Conservation (phyloP, 2,888 invertebrate genomes). For the Glyphotaelius pellucidus region DNA sequence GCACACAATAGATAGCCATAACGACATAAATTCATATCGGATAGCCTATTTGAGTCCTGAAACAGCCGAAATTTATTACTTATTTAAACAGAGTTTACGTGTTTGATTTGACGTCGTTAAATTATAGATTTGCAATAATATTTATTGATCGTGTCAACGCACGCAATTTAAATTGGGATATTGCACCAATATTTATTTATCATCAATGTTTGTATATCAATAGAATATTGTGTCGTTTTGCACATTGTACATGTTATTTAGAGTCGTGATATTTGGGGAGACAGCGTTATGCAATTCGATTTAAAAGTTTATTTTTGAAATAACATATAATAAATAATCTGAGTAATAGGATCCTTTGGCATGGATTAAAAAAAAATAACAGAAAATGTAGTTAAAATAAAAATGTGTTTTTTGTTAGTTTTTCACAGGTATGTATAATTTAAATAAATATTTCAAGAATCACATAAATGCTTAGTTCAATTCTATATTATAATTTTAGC, state of each 20-base stretch:
- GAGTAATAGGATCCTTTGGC: too few relatives aligned
- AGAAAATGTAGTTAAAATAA: too few relatives aligned
- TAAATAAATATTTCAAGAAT: too few relatives aligned
- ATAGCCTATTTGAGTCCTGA: slow-evolving; percentile 13
- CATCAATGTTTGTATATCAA: background rate
- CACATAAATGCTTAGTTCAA: too few relatives aligned
- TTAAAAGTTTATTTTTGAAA: too few relatives aligned
- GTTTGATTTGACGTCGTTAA: slow-evolving; percentile 25
- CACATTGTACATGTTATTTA: background rate
- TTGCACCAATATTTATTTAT: background rate
- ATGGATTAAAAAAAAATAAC: too few relatives aligned
- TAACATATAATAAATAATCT: too few relatives aligned
- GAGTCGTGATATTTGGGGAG: too few relatives aligned
- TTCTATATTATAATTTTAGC: too few relatives aligned
- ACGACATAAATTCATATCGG: background rate
- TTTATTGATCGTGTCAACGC: background rate
- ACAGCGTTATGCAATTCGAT: too few relatives aligned
- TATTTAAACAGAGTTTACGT: slow-evolving; percentile 33
- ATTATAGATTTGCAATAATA: slow-evolving; percentile 38
- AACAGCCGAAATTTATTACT: slow-evolving; percentile 46
- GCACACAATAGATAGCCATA: background rate
- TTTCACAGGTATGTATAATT: too few relatives aligned
- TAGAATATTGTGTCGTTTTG: background rate
- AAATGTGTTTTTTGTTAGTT: too few relatives aligned
- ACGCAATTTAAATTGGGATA: background rate